Evolutionary conservation across 2,113 vertebrate species (phyloP).

Genomic region (Balaeniceps rex): DNA sequence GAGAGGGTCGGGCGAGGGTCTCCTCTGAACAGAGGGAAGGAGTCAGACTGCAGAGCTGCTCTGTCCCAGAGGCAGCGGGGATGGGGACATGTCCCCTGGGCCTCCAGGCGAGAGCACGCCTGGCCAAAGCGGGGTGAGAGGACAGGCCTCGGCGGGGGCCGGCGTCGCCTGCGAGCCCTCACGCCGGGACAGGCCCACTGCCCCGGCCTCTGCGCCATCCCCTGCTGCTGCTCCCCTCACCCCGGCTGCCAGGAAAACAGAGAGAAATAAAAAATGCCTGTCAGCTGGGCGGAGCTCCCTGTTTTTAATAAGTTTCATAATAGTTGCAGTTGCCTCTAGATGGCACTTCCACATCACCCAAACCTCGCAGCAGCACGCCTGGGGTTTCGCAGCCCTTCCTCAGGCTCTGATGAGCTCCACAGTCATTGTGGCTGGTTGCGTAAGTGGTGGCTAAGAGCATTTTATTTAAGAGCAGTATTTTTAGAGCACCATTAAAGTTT

Average conservation of each 20-base stretch:
- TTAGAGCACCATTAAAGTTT: not conserved
- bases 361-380: too few relatives aligned
- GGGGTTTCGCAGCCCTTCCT: rapidly evolving
- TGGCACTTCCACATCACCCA: not conserved
- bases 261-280: rapidly evolving
- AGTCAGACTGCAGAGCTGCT: not conserved
- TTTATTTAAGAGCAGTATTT: not conserved
- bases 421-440: rapidly evolving
- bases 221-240: not conserved
- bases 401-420: rapidly evolving
- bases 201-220: rapidly evolving
- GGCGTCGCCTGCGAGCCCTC: rapidly evolving
- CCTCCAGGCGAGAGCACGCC: not conserved
- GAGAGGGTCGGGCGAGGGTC: not conserved
- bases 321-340: not conserved
- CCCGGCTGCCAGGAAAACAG: rapidly evolving
- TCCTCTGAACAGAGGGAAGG: not conserved
- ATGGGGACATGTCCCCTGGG: too few relatives aligned
- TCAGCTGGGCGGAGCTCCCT: not conserved
- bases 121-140: not conserved
- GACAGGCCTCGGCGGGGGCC: not conserved
- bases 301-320: rapidly evolving
- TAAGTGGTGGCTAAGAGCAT: too few relatives aligned
- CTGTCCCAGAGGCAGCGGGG: not conserved
- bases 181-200: too few relatives aligned